These are phyloP conservation scores for Timema cristinae DNA, from an alignment of 2,888 invertebrate species.

Conservation along the genomic window DNA sequence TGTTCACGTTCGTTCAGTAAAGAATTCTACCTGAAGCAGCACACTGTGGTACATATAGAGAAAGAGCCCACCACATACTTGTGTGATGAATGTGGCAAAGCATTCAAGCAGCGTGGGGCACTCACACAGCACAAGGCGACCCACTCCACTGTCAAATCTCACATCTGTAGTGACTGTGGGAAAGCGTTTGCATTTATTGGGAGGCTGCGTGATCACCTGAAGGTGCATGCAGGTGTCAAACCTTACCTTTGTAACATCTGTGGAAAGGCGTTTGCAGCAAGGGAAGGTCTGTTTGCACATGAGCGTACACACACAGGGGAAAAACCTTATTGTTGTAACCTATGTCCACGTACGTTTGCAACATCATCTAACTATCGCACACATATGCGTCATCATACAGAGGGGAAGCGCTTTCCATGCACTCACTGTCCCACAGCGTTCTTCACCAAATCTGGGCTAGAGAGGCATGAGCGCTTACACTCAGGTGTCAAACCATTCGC, in stretches of 20 bases:
- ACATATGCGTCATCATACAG: conserved; percentile 17
- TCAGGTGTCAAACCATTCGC: conserved; percentile 17
- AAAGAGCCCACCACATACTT: conserved; percentile 7
- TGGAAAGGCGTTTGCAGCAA: conserved; percentile 17
- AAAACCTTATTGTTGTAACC: conserved; percentile 15
- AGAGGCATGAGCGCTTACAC: conserved; percentile 16
- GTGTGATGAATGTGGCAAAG: conserved; percentile 19
- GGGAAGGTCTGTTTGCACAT: conserved; percentile 17
- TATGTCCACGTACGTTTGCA: conserved; percentile 11
- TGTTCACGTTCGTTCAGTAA: conserved; percentile 16
- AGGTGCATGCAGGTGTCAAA: conserved; percentile 11
- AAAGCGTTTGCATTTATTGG: conserved; percentile 11
- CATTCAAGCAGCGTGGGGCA: conserved; percentile 6
- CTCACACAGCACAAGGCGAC: conserved; percentile 12
- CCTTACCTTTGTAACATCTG: conserved; percentile 19
- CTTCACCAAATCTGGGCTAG: conserved; percentile 21
- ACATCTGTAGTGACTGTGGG: conserved; percentile 11
- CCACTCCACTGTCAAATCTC: conserved; percentile 11
- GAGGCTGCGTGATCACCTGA: conserved; percentile 12
- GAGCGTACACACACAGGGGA: conserved; percentile 18
- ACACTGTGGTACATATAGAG: conserved; percentile 6
- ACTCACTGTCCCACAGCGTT: conserved; percentile 9
- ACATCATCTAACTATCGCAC: conserved; percentile 16
- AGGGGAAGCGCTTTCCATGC: conserved; percentile 17
- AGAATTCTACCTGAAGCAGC: conserved; percentile 19